Evolutionary conservation across 1,140 invertebrate genomes (phyloP).

Genomic region (Hyles vespertilio): DNA sequence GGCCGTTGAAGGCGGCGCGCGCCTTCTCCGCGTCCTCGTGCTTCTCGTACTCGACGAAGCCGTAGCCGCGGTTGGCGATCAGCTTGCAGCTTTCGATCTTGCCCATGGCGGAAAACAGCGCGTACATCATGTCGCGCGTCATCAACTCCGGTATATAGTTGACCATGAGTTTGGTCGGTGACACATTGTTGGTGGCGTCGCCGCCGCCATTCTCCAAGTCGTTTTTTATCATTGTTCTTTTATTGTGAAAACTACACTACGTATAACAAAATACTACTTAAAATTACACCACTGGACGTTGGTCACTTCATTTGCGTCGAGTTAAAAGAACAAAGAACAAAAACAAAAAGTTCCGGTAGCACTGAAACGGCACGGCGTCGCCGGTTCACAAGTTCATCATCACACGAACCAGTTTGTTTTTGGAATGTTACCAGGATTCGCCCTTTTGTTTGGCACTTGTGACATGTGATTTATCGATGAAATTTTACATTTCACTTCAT

Average conservation of each 20-base stretch:
- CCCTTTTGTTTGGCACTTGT: constrained; percentile 19
- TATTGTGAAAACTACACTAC: constrained; percentile 67
- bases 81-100: constrained; percentile 72
- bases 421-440: constrained; percentile 63
- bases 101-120: constrained; percentile 71
- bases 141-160: constrained; percentile 75
- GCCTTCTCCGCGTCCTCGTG: constrained; percentile 74
- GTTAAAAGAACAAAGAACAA: constrained; percentile 63
- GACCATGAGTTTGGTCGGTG: constrained; percentile 75
- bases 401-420: constrained; percentile 67
- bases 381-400: constrained; percentile 73
- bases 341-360: constrained; percentile 66
- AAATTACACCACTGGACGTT: constrained; percentile 54
- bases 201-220: constrained; percentile 74
- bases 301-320: constrained; percentile 68
- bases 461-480: constrained; percentile 18
- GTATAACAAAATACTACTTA: constrained; percentile 66
- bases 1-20: constrained; percentile 68
- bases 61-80: constrained; percentile 71
- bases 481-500: constrained; percentile 18
- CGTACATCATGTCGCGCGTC: constrained; percentile 74
- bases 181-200: constrained; percentile 73
- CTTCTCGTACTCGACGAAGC: constrained; percentile 71
- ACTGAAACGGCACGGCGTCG: constrained; percentile 66
- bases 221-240: constrained; percentile 68